Evolutionary conservation across 2,113 vertebrate genomes (phyloP).

Genomic region (Myanophis thanlyinensis): DNA sequence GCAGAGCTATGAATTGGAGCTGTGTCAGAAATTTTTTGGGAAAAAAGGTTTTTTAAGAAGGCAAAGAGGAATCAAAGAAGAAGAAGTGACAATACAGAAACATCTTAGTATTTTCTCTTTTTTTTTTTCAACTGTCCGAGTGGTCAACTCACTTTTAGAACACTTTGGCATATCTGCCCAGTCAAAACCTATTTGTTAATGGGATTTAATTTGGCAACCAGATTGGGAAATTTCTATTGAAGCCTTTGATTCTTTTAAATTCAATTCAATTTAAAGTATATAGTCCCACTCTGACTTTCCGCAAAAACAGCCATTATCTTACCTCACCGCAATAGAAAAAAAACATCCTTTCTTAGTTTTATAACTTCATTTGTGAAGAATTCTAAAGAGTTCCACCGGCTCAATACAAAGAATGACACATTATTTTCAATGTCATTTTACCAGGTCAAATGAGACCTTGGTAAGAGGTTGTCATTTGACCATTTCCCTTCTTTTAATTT

Average conservation of each 20-base stretch:
- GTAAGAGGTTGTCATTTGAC: neutral
- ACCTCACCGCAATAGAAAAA: neutral
- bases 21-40: neutral
- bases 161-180: neutral
- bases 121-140: neutral
- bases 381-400: neutral
- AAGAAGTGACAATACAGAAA: neutral
- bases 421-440: conserved; percentile 31
- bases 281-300: neutral
- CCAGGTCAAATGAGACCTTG: neutral
- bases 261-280: neutral
- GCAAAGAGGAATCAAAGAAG: neutral
- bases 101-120: neutral
- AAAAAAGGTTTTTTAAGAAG: neutral
- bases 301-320: neutral
- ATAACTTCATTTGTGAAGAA: neutral
- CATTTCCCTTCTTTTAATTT: neutral
- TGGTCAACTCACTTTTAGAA: neutral
- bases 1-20: neutral
- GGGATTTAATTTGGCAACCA: neutral
- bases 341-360: neutral
- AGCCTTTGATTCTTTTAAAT: neutral
- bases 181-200: neutral
- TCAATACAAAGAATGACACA: neutral
- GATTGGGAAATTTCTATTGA: neutral